Evolutionary conservation across 2,113 vertebrate species (phyloP).

Genomic region (Bungarus multicinctus): DNA sequence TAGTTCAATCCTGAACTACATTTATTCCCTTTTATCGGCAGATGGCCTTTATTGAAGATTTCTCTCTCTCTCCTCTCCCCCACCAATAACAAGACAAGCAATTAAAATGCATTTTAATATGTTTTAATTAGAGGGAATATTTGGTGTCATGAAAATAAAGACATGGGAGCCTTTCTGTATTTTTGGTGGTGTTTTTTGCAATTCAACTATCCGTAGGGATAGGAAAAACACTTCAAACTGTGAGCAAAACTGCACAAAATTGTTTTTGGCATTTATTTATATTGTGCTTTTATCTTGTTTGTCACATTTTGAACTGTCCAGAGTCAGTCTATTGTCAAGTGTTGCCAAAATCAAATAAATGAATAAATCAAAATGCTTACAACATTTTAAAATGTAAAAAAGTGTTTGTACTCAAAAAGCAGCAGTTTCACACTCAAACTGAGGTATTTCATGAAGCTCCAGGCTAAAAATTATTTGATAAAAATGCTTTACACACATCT

Average conservation of each 20-base stretch:
- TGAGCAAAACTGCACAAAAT: not conserved
- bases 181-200: too few species aligned
- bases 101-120: too few species aligned
- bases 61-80: not conserved
- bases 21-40: not conserved
- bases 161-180: too few species aligned
- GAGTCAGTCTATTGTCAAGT: not conserved
- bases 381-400: not conserved
- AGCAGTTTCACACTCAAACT: not conserved
- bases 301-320: not conserved
- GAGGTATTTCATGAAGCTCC: not conserved
- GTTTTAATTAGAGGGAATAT: too few species aligned
- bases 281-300: not conserved
- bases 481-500: not conserved
- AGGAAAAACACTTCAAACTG: not conserved
- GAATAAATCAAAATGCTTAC: not conserved
- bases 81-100: not conserved
- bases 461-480: not conserved
- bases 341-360: not conserved
- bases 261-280: not conserved
- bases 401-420: not conserved
- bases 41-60: not conserved
- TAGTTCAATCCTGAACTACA: too few species aligned
- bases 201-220: too few species aligned
- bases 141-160: too few species aligned